These are phyloP conservation scores for Meloidogyne hapla DNA, from an alignment of 1,140 invertebrate genomes.

Conservation along the genomic window DNA sequence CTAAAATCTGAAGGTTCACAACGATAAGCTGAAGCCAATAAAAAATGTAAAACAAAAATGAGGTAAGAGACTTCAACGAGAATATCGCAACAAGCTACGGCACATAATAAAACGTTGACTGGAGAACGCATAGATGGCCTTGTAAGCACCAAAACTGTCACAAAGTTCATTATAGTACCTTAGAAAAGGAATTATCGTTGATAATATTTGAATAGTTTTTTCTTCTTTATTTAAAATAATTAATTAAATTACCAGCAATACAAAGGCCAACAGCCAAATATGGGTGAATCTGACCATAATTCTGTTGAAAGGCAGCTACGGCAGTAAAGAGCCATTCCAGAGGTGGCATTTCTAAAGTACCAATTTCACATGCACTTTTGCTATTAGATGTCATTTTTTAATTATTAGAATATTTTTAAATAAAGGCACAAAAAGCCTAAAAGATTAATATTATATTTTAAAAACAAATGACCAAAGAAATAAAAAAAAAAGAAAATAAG, in stretches of 20 bases:
- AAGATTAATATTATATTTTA: too few relatives aligned
- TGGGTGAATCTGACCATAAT: conserved; percentile 70
- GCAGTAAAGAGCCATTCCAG: conserved; percentile 49
- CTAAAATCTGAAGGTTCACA: conserved; percentile 44
- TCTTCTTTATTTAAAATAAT: conserved; percentile 6
- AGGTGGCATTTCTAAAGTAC: conserved; percentile 53
- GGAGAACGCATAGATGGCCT: conserved; percentile 66
- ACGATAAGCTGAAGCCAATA: conserved; percentile 46
- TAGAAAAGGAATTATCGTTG: neutral
- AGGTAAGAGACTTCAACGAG: conserved; percentile 60
- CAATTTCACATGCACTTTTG: conserved; percentile 49
- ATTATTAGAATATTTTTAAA: neutral
- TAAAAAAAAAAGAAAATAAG: too few relatives aligned
- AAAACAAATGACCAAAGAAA: too few relatives aligned
- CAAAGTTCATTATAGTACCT: conserved; percentile 76
- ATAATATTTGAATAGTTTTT: too few relatives aligned
- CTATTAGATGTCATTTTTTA: neutral
- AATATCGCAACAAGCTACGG: conserved; percentile 61
- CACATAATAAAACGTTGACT: conserved; percentile 59
- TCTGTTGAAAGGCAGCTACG: conserved; percentile 45
- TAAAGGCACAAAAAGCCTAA: neutral
- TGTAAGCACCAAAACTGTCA: conserved; percentile 85
- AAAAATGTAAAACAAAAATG: conserved; percentile 59
- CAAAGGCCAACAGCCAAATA: conserved; percentile 76
- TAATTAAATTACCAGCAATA: conserved; percentile 73